Evolutionary conservation across 1,140 invertebrate genomes (phyloP).

Genomic region (Drosophila nigromelanica): DNA sequence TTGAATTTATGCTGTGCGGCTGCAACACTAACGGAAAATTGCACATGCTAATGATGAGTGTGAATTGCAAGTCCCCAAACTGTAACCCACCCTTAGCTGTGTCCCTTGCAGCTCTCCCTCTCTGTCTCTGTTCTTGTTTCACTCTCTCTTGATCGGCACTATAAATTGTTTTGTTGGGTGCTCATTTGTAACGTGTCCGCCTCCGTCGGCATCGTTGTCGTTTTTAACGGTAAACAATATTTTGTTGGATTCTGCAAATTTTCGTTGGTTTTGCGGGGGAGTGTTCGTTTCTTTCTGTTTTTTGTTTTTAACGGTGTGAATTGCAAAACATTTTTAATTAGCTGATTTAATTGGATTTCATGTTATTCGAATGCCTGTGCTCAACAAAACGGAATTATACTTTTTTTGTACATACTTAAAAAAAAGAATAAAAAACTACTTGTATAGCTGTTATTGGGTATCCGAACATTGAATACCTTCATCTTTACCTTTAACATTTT

Average conservation of each 20-base stretch:
- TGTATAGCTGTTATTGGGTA: background rate
- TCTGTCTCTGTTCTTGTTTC: conserved; percentile 11
- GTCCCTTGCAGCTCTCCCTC: background rate
- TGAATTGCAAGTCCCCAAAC: conserved; percentile 29
- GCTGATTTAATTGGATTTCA: conserved; percentile 39
- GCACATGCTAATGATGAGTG: conserved; percentile 70
- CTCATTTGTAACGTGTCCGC: conserved; percentile 13
- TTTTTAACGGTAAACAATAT: conserved; percentile 56
- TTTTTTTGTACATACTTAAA: background rate
- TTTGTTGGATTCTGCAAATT: conserved; percentile 39
- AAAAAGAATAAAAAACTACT: background rate
- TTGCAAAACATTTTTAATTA: conserved; percentile 38
- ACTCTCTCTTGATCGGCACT: conserved; percentile 22
- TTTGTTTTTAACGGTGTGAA: conserved; percentile 16
- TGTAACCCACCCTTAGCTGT: background rate
- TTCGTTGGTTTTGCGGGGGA: conserved; percentile 35
- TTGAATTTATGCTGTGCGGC: conserved; percentile 70
- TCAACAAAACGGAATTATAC: conserved; percentile 4
- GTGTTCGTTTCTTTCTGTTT: conserved; percentile 32
- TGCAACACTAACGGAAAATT: conserved; percentile 45
- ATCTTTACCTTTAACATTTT: too few relatives aligned
- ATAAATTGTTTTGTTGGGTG: conserved; percentile 47
- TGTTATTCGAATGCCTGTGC: conserved; percentile 3
- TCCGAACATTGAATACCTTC: too few relatives aligned
- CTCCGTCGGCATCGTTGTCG: background rate